These are phyloP conservation scores for Formicarius rufipectus DNA, from an alignment of 2,113 vertebrate species.

Conservation along the genomic window DNA sequence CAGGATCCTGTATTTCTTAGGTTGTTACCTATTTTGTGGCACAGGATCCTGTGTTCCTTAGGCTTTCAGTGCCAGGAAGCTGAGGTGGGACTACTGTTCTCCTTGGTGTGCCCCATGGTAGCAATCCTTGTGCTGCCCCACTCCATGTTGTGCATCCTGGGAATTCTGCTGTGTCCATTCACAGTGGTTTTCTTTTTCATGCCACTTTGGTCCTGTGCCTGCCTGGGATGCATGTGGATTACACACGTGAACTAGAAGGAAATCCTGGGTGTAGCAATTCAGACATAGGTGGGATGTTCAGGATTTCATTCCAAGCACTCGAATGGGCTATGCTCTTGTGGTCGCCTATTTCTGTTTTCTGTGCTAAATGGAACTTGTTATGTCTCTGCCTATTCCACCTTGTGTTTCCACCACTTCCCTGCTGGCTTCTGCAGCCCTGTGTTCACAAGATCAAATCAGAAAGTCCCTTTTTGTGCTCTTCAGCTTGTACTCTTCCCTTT, in stretches of 20 bases:
- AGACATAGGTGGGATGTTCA: not conserved
- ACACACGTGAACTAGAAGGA: not conserved
- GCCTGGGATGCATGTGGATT: not conserved
- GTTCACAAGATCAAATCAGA: not conserved
- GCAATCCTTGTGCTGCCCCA: accelerated
- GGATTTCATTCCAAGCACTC: not conserved
- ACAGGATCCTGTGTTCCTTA: not conserved
- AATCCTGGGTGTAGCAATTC: not conserved
- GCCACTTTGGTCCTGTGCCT: not conserved
- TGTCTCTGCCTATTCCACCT: not conserved
- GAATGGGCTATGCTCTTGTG: not conserved
- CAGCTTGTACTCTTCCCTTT: not conserved
- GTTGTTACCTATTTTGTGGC: not conserved
- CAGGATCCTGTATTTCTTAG: not conserved
- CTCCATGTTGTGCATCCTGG: accelerated
- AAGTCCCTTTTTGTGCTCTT: not conserved
- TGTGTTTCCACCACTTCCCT: not conserved
- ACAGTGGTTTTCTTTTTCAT: accelerated
- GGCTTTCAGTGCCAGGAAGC: not conserved
- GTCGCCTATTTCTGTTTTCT: not conserved
- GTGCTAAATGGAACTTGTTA: not conserved
- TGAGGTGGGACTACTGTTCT: not conserved
- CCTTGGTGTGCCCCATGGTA: not conserved
- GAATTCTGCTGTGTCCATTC: not conserved
- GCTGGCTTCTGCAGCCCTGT: not conserved